phyloP scores from a whole-genome alignment of 2,113 vertebrate species.

The Pelvicachromis taeniatus region DNA sequence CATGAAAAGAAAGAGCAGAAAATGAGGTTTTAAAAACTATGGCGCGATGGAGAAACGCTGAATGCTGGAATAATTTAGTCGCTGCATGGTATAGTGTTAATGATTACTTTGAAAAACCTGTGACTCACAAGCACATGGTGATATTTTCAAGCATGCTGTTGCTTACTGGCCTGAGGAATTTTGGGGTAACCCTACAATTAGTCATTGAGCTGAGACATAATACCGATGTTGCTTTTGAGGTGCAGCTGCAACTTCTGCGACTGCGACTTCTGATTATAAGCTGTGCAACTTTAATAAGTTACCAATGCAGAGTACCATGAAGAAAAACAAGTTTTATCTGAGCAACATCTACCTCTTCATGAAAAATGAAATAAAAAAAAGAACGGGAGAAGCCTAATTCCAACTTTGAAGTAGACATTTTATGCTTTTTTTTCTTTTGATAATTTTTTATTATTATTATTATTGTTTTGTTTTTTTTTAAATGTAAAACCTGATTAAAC shows the following conservation, averaged over 20 bases:
- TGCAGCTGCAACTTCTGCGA: background rate
- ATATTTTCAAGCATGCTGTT: background rate
- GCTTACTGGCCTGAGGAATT: background rate
- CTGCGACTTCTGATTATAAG: background rate
- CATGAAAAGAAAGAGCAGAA: background rate
- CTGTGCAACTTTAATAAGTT: background rate
- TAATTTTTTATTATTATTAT: background rate
- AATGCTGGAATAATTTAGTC: background rate
- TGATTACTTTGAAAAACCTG: background rate
- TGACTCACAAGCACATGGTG: background rate
- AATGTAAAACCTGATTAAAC: background rate
- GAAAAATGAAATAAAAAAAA: rapidly evolving
- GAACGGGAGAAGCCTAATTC: background rate
- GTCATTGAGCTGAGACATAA: background rate
- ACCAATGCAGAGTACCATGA: background rate
- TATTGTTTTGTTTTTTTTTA: background rate
- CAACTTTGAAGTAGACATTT: background rate
- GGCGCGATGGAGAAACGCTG: background rate
- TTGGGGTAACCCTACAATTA: background rate
- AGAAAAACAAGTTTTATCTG: background rate
- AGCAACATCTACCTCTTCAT: background rate
- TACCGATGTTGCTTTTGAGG: background rate
- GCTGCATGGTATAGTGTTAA: background rate
- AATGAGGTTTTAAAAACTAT: background rate
- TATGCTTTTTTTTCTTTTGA: background rate